Evolutionary conservation across 2,797 vertebrate genomes (phyloP).

Genomic region (Potorous gilbertii): DNA sequence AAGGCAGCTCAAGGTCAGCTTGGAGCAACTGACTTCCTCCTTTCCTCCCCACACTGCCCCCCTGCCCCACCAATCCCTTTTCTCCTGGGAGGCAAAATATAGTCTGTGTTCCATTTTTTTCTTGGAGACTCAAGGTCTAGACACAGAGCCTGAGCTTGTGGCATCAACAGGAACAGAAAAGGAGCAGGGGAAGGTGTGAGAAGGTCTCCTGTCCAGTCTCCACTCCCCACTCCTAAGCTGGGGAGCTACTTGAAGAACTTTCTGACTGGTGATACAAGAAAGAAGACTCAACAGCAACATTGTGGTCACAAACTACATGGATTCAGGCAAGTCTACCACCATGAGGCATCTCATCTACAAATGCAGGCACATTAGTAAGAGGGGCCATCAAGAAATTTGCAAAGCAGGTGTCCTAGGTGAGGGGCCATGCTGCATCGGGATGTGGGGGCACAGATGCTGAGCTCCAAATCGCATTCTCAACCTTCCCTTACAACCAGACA

Average conservation of each 20-base stretch:
- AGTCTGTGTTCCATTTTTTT: not conserved
- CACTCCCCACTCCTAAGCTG: not conserved
- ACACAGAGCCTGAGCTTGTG: not conserved
- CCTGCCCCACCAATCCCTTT: not conserved
- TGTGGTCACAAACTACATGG: not conserved
- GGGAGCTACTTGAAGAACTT: not conserved
- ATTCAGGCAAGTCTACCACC: slow-evolving; percentile 37
- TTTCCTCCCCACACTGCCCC: too few relatives aligned
- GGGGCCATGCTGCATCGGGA: not conserved
- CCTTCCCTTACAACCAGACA: not conserved
- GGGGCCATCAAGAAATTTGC: slow-evolving; percentile 34
- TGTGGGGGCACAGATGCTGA: not conserved
- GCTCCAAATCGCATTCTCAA: not conserved
- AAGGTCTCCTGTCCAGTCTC: not conserved
- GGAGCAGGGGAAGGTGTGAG: not conserved
- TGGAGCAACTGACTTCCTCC: not conserved
- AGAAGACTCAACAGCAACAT: slow-evolving; percentile 26
- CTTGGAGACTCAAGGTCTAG: not conserved
- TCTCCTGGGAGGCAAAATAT: not conserved
- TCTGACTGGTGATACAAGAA: not conserved
- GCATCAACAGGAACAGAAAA: not conserved
- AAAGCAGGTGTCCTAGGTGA: slow-evolving; percentile 35
- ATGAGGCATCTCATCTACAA: slow-evolving; percentile 3
- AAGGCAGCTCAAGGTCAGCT: not conserved
- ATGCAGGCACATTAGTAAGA: slow-evolving; percentile 21